phyloP scores from a whole-genome alignment of 2,113 vertebrate species.

The Hippocampus abdominalis region DNA sequence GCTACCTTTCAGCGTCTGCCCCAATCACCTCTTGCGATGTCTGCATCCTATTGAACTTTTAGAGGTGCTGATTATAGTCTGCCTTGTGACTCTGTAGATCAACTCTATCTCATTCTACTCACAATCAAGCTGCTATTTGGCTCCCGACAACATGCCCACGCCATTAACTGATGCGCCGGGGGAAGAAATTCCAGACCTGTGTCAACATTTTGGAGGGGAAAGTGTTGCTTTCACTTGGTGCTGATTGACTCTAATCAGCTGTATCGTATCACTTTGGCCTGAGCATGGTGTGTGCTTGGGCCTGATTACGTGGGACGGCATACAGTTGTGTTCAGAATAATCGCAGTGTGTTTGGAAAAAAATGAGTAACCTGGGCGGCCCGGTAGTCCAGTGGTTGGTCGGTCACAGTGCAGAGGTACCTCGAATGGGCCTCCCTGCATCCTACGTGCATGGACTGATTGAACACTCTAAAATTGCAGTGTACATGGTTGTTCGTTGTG shows the following conservation, averaged over 20 bases:
- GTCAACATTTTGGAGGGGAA: constrained; percentile 40
- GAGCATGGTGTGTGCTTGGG: constrained; percentile 19
- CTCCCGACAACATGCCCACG: constrained; percentile 58
- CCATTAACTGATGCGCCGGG: constrained; percentile 58
- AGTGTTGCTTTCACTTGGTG: constrained; percentile 45
- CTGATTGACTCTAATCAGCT: constrained; percentile 76
- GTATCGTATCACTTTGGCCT: constrained; percentile 41
- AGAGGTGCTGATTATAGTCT: constrained; percentile 54
- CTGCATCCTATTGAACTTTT: constrained; percentile 50
- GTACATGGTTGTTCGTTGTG: too few species aligned
- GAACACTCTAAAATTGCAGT: too few species aligned
- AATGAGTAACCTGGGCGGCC: background rate
- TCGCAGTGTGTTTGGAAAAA: background rate
- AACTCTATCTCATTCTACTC: constrained; percentile 43
- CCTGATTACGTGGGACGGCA: constrained; percentile 64
- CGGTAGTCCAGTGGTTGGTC: too few species aligned
- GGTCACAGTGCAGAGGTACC: too few species aligned
- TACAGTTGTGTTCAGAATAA: background rate
- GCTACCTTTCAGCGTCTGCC: constrained; percentile 52
- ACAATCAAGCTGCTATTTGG: constrained; percentile 69
- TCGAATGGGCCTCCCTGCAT: too few species aligned
- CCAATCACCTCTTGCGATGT: constrained; percentile 54
- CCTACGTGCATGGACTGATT: too few species aligned
- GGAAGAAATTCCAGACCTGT: constrained; percentile 44
- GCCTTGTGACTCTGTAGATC: constrained; percentile 33